phyloP scores from a whole-genome alignment of 2,113 vertebrate species.

The Otis tarda region DNA sequence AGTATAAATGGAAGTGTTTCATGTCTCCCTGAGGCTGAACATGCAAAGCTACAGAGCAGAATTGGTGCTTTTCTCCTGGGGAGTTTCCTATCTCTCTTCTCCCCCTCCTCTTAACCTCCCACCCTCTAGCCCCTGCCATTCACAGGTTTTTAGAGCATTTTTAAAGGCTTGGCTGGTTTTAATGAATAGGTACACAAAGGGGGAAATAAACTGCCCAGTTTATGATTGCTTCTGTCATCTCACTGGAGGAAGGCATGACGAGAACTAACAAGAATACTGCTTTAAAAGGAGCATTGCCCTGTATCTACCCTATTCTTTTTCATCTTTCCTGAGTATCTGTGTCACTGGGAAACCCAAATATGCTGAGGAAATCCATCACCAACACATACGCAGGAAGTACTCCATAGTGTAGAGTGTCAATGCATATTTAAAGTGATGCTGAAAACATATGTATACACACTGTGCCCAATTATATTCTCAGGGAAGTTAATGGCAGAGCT shows the following conservation, averaged over 20 bases:
- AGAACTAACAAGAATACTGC: background rate
- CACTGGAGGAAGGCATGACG: background rate
- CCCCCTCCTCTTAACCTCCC: background rate
- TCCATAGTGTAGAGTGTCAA: background rate
- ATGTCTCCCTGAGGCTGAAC: background rate
- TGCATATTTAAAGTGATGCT: background rate
- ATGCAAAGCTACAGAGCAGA: background rate
- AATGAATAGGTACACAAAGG: background rate
- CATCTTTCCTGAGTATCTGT: background rate
- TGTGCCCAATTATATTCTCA: background rate
- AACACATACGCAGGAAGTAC: background rate
- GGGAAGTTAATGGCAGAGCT: background rate
- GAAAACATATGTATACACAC: background rate
- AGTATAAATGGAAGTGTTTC: background rate
- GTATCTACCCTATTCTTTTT: background rate
- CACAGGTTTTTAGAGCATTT: background rate
- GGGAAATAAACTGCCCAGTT: background rate
- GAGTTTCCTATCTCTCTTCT: background rate
- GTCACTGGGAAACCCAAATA: background rate
- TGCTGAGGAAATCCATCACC: background rate
- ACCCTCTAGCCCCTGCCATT: background rate
- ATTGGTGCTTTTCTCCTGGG: background rate
- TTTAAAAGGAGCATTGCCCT: background rate
- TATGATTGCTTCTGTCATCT: slow-evolving; percentile 23
- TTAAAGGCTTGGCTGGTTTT: slow-evolving; percentile 26